phyloP scores from a whole-genome alignment of 1,140 invertebrate genomes.

The Cotesia typhae region DNA sequence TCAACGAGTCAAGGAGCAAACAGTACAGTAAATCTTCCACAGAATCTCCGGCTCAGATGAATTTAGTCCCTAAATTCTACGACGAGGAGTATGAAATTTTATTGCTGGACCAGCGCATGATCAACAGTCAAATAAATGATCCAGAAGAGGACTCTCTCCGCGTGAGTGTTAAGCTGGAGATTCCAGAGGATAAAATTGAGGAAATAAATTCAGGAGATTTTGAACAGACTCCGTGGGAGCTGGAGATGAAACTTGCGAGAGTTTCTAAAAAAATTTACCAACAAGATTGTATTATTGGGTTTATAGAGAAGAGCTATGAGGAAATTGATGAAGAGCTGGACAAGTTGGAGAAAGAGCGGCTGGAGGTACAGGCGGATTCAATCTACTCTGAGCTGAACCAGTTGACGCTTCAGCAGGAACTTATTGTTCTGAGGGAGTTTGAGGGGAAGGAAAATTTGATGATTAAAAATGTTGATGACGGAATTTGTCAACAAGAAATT shows the following conservation, averaged over 20 bases:
- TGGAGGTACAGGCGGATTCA: constrained; percentile 71
- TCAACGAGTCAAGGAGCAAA: constrained; percentile 44
- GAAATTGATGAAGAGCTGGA: constrained; percentile 75
- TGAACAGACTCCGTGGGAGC: constrained; percentile 51
- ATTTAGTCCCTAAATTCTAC: background rate
- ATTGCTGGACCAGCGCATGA: constrained; percentile 43
- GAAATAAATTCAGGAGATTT: constrained; percentile 37
- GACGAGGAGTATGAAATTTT: constrained; percentile 59
- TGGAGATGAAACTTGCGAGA: constrained; percentile 55
- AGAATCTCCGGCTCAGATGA: background rate
- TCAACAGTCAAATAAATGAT: constrained; percentile 22
- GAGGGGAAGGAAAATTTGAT: constrained; percentile 77
- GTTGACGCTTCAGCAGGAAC: constrained; percentile 81
- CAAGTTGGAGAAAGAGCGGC: constrained; percentile 70
- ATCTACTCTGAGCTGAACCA: constrained; percentile 74
- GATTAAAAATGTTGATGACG: constrained; percentile 67
- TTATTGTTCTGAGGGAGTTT: constrained; percentile 79
- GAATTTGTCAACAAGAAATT: constrained; percentile 25
- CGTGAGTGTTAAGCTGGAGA: constrained; percentile 22
- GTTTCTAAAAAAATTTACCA: constrained; percentile 65
- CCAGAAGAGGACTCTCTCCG: constrained; percentile 23
- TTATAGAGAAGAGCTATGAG: constrained; percentile 69
- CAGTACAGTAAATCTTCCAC: constrained; percentile 30
- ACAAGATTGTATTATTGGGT: constrained; percentile 71
- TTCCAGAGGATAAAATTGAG: constrained; percentile 30